Evolutionary conservation across 2,797 vertebrate species (phyloP), one percentile per base, ranked within the genome.

Genomic region (Peromyscus melanophrys): DNA sequence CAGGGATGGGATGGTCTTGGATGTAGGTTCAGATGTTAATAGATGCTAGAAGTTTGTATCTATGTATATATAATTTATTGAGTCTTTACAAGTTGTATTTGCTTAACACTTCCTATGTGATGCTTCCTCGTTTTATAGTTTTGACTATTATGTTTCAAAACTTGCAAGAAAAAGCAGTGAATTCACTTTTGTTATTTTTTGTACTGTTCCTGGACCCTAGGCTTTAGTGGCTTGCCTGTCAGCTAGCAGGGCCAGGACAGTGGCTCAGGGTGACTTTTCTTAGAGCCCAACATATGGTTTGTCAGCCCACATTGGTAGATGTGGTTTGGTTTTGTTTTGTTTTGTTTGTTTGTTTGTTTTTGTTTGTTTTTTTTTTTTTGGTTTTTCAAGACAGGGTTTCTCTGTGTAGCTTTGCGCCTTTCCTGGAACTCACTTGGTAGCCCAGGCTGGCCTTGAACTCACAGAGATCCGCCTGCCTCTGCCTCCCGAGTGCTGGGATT

Each of bases 51-150:
- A 95, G 98, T 96, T 98, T 98, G 97, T 99, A 98, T 98, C 94
- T 98, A 98, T 98, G 98, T 98, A 98, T 98, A 98, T 98, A 98
- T 99, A 99, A 99, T 99, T 99, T 99, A 99, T 99, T 99, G 98
- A 99, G 98, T 98, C 98, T 99, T 99, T 99, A 99, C 98, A 98
- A 98, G 98, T 98, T 97, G 98, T 98, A 98, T 98, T 98, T 98
- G 98, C 98, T 98, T 99, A 99, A 99, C 98, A 98, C 99, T 99
- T 99, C 98, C 99, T 98, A 98, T 98, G 98, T 98, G 98, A 98
- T 97, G 97, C 98, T 99, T 98, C 98, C 98, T 98, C 99, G 98
- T 98, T 98, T 99, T 98, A 98, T 98, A 98, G 98, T 96, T 97
- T 94, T 94, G 98, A 98, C 97, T 98, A 97, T 98, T 99, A 97